Evolutionary conservation across 2,888 invertebrate genomes (phyloP).

Genomic region (Tortrix viridana): DNA sequence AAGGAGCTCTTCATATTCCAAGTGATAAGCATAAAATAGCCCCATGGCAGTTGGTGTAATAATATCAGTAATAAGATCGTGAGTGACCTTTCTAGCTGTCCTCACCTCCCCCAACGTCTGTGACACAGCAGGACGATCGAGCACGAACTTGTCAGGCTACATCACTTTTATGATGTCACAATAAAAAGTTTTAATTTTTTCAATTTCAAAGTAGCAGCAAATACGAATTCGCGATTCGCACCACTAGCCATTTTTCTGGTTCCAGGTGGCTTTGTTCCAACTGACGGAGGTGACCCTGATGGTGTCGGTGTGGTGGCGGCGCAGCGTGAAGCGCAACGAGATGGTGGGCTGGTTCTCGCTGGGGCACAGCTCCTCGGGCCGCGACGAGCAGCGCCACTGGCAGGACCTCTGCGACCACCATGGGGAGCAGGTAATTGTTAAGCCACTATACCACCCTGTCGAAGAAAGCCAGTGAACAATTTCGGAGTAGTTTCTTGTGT

Average conservation of each 20-base stretch:
- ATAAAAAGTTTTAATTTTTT: no score
- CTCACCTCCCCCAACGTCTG: no score
- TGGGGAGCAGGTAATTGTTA: conserved; percentile 89
- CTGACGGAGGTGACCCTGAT: conserved; percentile 97
- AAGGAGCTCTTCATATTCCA: conserved; percentile 98
- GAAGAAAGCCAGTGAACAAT: background rate
- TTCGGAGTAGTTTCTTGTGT: background rate
- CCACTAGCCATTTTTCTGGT: background rate
- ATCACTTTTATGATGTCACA: no score
- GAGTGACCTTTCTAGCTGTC: background rate
- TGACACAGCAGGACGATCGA: no score
- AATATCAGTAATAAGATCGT: no score
- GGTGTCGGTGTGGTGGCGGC: conserved; percentile 96
- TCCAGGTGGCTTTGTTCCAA: conserved; percentile 96
- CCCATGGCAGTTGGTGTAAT: no score
- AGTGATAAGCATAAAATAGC: conserved; percentile 71
- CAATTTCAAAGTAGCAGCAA: no score
- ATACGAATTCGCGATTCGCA: no score
- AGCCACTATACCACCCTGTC: background rate
- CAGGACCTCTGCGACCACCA: conserved; percentile 95
- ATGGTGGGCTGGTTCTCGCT: conserved; percentile 99
- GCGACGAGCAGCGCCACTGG: conserved; percentile 97
- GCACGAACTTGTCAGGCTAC: no score
- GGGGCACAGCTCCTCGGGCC: conserved; percentile 95
- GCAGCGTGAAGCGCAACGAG: conserved; percentile 96